Evolutionary conservation across 2,113 vertebrate genomes (phyloP).

Genomic region (Pachycephala philippinensis): DNA sequence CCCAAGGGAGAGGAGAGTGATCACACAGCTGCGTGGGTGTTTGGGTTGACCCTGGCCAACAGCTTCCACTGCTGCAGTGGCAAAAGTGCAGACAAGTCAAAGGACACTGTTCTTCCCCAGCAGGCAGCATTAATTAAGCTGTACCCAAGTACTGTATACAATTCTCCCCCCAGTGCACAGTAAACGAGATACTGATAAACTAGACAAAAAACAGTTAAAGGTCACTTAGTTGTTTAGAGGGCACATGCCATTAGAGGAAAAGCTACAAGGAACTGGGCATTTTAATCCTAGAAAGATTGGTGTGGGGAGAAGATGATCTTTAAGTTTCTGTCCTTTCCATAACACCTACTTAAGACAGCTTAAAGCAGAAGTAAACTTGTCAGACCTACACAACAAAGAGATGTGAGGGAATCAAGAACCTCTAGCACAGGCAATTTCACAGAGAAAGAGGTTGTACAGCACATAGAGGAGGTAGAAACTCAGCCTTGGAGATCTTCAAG

Average conservation of each 20-base stretch:
- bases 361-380: not conserved
- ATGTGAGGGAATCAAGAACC: not conserved
- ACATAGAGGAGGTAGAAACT: accelerated
- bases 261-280: not conserved
- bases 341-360: not conserved
- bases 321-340: not conserved
- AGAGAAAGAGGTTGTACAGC: not conserved
- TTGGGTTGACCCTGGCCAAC: not conserved
- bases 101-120: not conserved
- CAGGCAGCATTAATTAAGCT: not conserved
- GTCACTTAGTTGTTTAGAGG: not conserved
- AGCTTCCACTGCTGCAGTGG: not conserved
- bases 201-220: not conserved
- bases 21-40: not conserved
- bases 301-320: accelerated
- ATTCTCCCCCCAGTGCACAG: accelerated
- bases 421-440: not conserved
- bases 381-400: not conserved
- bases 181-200: not conserved
- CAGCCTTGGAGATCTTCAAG: not conserved
- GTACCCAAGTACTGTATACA: accelerated
- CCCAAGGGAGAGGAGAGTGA: not conserved
- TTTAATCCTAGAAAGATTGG: not conserved
- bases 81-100: not conserved
- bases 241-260: not conserved